phyloP scores from a whole-genome alignment of 2,797 vertebrate genomes.

The Masticophis lateralis region DNA sequence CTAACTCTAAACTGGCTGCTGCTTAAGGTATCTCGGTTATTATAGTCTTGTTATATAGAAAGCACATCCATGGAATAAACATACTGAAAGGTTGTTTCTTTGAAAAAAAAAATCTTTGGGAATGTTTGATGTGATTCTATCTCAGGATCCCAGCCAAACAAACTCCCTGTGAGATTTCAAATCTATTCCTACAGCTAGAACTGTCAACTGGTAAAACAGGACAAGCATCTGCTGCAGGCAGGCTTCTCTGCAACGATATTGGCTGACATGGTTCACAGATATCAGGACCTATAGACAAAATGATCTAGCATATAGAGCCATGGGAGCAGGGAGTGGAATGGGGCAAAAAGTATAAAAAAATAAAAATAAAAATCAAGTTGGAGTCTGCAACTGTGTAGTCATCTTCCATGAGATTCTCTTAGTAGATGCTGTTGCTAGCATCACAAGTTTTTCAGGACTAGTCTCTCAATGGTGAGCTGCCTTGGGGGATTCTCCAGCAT shows the following conservation, averaged over 20 bases:
- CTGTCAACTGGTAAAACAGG: neutral
- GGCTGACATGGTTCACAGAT: neutral
- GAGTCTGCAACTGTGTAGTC: neutral
- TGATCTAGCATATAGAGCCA: neutral
- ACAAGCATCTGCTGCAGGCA: neutral
- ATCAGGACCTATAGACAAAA: neutral
- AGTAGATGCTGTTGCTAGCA: neutral
- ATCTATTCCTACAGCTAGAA: neutral
- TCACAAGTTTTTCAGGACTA: neutral
- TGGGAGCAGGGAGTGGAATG: neutral
- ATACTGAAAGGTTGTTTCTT: neutral
- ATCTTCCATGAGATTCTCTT: neutral
- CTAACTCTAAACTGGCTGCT: neutral
- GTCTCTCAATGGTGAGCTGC: neutral
- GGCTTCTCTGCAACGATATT: neutral
- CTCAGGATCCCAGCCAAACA: neutral
- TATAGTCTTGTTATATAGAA: neutral
- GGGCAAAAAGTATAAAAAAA: neutral
- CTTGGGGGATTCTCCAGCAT: neutral
- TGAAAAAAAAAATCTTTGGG: neutral
- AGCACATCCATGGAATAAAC: neutral
- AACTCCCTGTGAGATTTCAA: neutral
- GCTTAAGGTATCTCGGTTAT: neutral
- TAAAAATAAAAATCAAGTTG: neutral
- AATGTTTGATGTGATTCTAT: neutral